phyloP scores from a whole-genome alignment of 2,113 vertebrate species.

The Hippocampus comes region DNA sequence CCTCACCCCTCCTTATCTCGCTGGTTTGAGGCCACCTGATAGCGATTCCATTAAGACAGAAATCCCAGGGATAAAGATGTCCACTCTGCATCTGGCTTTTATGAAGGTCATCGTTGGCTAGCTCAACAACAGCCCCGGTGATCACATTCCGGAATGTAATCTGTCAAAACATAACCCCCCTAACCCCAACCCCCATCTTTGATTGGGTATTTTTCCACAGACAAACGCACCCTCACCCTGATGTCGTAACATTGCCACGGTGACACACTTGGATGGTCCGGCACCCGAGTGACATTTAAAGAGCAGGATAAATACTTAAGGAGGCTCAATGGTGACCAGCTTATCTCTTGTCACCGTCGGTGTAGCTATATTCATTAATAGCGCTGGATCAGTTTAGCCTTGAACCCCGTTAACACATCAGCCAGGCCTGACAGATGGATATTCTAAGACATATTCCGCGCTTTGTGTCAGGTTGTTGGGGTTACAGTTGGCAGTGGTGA shows the following conservation, averaged over 20 bases:
- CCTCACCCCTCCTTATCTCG: neutral
- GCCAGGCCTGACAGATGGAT: constrained; percentile 8
- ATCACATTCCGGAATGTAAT: constrained; percentile 11
- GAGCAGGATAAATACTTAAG: constrained; percentile 53
- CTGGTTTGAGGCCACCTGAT: neutral
- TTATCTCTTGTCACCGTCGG: constrained; percentile 34
- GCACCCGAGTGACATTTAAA: constrained; percentile 20
- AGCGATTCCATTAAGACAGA: constrained; percentile 23
- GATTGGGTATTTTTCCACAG: neutral
- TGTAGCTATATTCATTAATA: constrained; percentile 21
- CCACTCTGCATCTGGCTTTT: constrained; percentile 13
- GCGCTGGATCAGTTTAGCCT: constrained; percentile 40
- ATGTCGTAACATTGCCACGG: neutral
- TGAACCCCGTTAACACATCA: constrained; percentile 42
- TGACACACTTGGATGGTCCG: neutral
- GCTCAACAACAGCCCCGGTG: constrained; percentile 25
- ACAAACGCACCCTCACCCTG: neutral
- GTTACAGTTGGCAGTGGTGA: neutral
- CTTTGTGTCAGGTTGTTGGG: no score
- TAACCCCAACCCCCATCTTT: neutral
- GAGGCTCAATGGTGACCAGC: constrained; percentile 34
- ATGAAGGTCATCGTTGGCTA: constrained; percentile 6
- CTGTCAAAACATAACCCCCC: neutral
- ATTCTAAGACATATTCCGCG: neutral
- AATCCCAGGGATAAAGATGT: constrained; percentile 26